Base-by-base conservation (phyloP, 2,888 invertebrate genomes). In the Microchrysa polita region DNA sequence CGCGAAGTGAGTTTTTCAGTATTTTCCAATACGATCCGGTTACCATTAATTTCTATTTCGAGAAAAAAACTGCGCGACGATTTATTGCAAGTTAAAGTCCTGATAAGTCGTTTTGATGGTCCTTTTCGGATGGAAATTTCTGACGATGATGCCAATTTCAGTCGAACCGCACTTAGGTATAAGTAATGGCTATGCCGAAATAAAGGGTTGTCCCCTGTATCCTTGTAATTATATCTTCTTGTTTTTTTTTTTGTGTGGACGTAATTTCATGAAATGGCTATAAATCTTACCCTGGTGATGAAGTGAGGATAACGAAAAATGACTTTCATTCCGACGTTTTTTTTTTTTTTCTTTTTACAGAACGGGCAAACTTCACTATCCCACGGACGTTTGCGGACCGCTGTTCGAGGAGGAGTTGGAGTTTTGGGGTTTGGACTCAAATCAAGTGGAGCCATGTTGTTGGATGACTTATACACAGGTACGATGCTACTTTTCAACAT, bases 391-490 rank as follows among this genome's bases (percentile, higher is more conserved):
- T 1, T 99, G 98, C 85, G 98, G 98, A 60, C 99, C 98, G 72
- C 89, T 99, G 77, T 99, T 99, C 85, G 99, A 99, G 84, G 98
- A 98, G 83, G 99, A 99, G 85, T 89, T 99, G 79, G 98, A 98
- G 86, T 99, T 97, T 86, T 98, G 98, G 98, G 98, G 98, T 14
- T 89, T 99, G 79, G 98, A 99, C 84, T 95, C 98, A 48, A 99
- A 99, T 88, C 98, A 99, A 87, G 98, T 98, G 80, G 98, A 98
- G 84, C 98, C 98, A 5, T 99, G 98, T 86, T 99, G 99, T 86
- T 99, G 99, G 98, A 98, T 98, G 98, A 99, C 98, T 9, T 99
- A 99, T 81, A 94, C 95, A 75, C 91, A 93, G 93, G 95, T 95
- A 83, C 81, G 53, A 34, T 7, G 7, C 7, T 5, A 34, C 2